Evolutionary conservation across 2,797 vertebrate species (phyloP), one percentile per base, ranked within the genome.

Genomic region (Taenioides sp.): DNA sequence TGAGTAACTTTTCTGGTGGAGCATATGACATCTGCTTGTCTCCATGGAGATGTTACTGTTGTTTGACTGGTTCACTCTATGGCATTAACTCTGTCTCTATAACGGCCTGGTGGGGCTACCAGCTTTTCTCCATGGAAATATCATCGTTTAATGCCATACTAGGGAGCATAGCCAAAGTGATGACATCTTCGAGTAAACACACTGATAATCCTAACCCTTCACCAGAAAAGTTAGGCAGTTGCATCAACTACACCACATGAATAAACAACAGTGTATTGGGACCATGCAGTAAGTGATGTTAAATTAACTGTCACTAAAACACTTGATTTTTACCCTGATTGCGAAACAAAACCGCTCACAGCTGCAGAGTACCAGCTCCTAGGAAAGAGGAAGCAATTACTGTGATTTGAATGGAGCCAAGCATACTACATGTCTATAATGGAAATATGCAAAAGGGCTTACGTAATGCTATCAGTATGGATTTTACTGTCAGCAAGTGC

Each of bases 361-460:
- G 84, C 86, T 87, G 80, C 72, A 65, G 62, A 84, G 63, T 3
- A 12, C 78, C 77, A 82, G 84, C 82, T 85, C 71, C 63, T 79
- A 77, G 66, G 66, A 73, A 77, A 82, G 65, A 82, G 79, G 82
- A 87, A 85, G 83, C 81, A 82, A 86, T 91, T 84, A 90, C 74
- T 23, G 73, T 77, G 75, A 86, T 78, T 81, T 80, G 76, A 72
- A 80, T 71, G 59, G 72, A 23, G 77, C 78, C 37, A 23, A 37
- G 73, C 81, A 75, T 67, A 76, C 71, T 78, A 78, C 75, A 69
- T 60, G 49, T 34, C 40, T 82, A 64, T 47, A 73, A 84, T 80
- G 69, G 78, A 82, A 85, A 84, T 84, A 79, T 81, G 80, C 72
- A 78, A 80, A 75, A 75, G 67, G 69, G 65, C 76, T 88, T 85